Evolutionary conservation across 2,113 vertebrate genomes (phyloP).

Genomic region (Pipra filicauda): DNA sequence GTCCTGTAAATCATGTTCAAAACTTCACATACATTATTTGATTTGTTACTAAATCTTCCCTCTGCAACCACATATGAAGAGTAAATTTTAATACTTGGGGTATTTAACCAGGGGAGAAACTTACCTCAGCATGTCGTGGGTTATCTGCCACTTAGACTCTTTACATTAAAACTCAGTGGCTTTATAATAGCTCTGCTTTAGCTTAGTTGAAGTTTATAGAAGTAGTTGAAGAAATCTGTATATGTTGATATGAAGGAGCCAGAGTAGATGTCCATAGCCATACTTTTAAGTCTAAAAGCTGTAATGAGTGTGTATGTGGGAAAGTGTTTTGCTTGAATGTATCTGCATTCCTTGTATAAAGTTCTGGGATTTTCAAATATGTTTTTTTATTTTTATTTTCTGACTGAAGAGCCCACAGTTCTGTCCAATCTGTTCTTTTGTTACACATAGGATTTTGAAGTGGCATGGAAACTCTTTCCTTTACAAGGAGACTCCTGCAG

Average conservation of each 20-base stretch:
- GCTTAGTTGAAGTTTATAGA: background rate
- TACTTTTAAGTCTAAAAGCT: background rate
- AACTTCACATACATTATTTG: background rate
- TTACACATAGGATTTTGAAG: background rate
- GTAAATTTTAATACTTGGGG: background rate
- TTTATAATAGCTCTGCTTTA: background rate
- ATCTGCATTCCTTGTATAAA: background rate
- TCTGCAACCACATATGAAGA: background rate
- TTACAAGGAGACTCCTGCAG: background rate
- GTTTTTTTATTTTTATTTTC: background rate
- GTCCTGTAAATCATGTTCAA: background rate
- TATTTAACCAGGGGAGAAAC: background rate
- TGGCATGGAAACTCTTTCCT: background rate
- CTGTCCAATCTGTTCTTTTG: background rate
- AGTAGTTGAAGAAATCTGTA: background rate
- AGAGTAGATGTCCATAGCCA: background rate
- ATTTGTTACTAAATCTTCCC: background rate
- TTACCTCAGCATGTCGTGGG: background rate
- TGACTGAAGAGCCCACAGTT: background rate
- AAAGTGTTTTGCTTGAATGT: background rate
- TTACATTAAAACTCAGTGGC: background rate
- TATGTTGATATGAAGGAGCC: background rate
- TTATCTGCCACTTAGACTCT: background rate
- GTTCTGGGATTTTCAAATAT: background rate
- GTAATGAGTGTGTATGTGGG: background rate